A percentile compares a stretch with the other conserved stretches of the same genome.
phyloP scores from a whole-genome alignment of 2,113 vertebrate species.

The Pteropus alecto region DNA sequence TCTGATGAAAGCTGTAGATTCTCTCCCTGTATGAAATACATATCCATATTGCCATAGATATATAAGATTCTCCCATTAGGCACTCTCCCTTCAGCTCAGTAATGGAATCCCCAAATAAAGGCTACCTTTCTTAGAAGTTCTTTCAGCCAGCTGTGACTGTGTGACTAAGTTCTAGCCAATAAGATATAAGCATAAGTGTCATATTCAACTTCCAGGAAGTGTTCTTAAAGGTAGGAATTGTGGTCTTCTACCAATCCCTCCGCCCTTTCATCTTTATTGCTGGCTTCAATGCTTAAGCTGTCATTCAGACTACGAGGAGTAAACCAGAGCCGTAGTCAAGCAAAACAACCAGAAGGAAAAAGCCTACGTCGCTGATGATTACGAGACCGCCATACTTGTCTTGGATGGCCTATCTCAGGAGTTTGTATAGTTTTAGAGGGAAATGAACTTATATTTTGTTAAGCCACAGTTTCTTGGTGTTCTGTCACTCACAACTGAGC shows the following conservation, averaged over 20 bases:
- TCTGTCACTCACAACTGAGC: neutral
- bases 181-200: neutral
- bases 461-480: neutral
- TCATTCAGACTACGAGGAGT: neutral
- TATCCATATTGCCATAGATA: neutral
- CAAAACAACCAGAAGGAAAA: neutral
- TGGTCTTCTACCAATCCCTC: neutral
- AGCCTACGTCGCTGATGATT: neutral
- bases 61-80: neutral
- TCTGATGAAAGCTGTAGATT: slow-evolving; percentile 11
- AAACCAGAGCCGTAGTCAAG: neutral
- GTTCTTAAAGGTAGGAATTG: neutral
- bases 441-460: neutral
- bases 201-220: neutral
- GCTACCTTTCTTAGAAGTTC: neutral
- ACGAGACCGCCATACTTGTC: neutral
- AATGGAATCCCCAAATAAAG: neutral
- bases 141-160: neutral
- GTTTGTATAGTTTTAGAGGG: neutral
- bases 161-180: neutral
- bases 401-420: neutral
- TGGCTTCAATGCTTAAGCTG: neutral
- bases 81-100: neutral
- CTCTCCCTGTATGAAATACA: neutral
- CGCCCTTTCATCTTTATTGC: neutral